phyloP scores from a whole-genome alignment of 2,888 invertebrate species.

The Archips crataeganus region DNA sequence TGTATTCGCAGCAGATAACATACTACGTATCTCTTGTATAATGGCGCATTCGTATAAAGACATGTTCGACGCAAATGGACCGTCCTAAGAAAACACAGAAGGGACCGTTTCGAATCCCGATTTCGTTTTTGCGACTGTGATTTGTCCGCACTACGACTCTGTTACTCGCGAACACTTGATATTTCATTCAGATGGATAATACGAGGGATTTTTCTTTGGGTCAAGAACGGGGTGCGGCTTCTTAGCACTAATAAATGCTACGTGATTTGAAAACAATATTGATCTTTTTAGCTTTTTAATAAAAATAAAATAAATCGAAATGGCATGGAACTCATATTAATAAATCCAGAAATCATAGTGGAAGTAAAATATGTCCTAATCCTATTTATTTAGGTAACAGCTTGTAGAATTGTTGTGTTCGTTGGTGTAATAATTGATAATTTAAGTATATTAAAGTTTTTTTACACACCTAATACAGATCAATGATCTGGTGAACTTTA shows the following conservation, averaged over 20 bases:
- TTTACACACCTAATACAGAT: too few species aligned
- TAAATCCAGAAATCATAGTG: too few species aligned
- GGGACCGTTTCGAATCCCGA: constrained; percentile 56
- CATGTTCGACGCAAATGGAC: constrained; percentile 64
- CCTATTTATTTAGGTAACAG: too few species aligned
- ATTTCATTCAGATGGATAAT: constrained; percentile 40
- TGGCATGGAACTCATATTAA: too few species aligned
- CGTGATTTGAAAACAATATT: constrained; percentile 10
- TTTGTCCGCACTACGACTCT: constrained; percentile 45
- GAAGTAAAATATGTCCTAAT: too few species aligned
- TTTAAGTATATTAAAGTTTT: too few species aligned
- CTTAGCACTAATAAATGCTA: constrained; percentile 28
- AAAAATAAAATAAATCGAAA: neutral
- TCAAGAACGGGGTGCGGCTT: constrained; percentile 28
- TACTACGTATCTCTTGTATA: constrained; percentile 49
- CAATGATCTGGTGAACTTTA: too few species aligned
- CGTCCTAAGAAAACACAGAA: constrained; percentile 69
- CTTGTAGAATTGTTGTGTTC: too few species aligned
- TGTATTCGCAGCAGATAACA: constrained; percentile 37
- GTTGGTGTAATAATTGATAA: too few species aligned
- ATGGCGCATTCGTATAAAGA: constrained; percentile 55
- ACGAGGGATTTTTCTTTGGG: constrained; percentile 35
- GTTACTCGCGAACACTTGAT: constrained; percentile 41
- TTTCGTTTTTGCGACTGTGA: constrained; percentile 61
- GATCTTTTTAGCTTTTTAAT: neutral